Evolutionary conservation across 1,140 invertebrate species (phyloP).

Genomic region (Drosophila tsacasi): DNA sequence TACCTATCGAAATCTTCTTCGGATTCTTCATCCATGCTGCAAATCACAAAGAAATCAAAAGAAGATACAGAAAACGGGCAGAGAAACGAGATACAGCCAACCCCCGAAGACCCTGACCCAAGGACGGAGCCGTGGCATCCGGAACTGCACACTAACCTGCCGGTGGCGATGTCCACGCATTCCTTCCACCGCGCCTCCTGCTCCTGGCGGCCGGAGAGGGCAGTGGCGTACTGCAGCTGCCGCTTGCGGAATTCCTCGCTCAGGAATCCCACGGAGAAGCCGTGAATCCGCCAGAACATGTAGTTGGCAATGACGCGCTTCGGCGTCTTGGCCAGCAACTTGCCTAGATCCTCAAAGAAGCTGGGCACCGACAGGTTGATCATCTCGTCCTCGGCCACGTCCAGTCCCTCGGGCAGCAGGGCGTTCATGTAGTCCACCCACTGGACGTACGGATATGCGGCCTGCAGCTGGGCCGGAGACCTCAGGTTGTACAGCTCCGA

Average conservation of each 20-base stretch:
- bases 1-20: constrained; percentile 70
- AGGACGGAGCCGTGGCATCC: constrained; percentile 1
- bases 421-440: constrained; percentile 91
- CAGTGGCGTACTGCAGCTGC: constrained; percentile 90
- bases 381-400: constrained; percentile 89
- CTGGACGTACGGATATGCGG: constrained; percentile 88
- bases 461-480: constrained; percentile 91
- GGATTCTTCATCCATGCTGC: constrained; percentile 70
- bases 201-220: constrained; percentile 91
- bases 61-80: constrained; percentile 55
- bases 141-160: constrained; percentile 86
- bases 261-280: constrained; percentile 90
- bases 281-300: constrained; percentile 92
- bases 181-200: constrained; percentile 94
- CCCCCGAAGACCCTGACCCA: constrained; percentile 21
- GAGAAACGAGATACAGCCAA: constrained; percentile 28
- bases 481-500: constrained; percentile 96
- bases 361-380: constrained; percentile 93
- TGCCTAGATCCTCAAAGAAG: constrained; percentile 90
- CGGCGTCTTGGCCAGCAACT: constrained; percentile 86
- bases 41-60: constrained; percentile 76
- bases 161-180: constrained; percentile 90
- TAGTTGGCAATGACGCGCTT: constrained; percentile 90
- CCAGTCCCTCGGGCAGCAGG: constrained; percentile 88
- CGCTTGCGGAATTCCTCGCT: constrained; percentile 90